These are phyloP conservation scores for Parelbella ahira DNA, from an alignment of 2,888 invertebrate species.

Conservation along the genomic window DNA sequence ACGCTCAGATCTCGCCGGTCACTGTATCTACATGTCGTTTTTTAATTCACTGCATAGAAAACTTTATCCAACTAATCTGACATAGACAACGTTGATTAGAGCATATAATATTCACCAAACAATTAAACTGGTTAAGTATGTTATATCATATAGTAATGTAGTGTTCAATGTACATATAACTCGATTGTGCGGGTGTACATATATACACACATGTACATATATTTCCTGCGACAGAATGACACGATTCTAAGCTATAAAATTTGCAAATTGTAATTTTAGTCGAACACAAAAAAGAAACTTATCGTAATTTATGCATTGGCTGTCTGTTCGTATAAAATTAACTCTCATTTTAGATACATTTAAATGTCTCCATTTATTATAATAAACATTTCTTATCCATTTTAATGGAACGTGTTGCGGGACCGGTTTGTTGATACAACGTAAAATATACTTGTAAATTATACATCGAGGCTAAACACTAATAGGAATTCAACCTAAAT, in stretches of 20 bases:
- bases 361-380: slow-evolving; percentile 13
- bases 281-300: not conserved
- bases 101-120: no score
- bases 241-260: not conserved
- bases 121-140: no score
- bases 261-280: not conserved
- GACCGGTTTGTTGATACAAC: slow-evolving; percentile 3
- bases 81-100: no score
- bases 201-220: no score
- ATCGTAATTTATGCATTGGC: slow-evolving; percentile 1
- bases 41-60: no score
- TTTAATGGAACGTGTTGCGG: slow-evolving; percentile 1
- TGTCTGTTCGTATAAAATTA: not conserved
- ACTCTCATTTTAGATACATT: slow-evolving; percentile 1
- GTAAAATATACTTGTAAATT: slow-evolving; percentile 11
- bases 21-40: no score
- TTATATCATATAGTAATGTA: no score
- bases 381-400: not conserved
- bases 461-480: slow-evolving; percentile 8
- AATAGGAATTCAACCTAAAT: slow-evolving; percentile 17
- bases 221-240: no score
- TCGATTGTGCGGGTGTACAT: no score
- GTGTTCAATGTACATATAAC: no score
- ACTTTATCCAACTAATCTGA: no score
- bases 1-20: no score